A percentile compares a stretch with the other conserved stretches of the same genome.
Evolutionary conservation across 2,888 invertebrate species (phyloP).

Genomic region (Drosophila ezoana): DNA sequence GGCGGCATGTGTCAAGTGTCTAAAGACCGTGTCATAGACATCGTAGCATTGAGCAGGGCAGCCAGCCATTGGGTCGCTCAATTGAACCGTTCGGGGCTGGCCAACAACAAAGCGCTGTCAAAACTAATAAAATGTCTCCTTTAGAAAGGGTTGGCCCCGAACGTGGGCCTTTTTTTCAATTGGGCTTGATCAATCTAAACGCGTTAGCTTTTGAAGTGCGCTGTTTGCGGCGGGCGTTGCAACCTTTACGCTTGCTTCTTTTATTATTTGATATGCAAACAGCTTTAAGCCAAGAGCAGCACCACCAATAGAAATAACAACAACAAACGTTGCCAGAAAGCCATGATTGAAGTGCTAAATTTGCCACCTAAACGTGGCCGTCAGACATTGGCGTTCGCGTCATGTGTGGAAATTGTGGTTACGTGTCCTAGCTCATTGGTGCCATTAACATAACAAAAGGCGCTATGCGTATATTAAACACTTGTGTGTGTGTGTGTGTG

Average conservation of each 20-base stretch:
- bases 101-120: conserved; percentile 76
- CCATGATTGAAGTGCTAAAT: conserved; percentile 68
- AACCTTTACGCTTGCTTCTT: conserved; percentile 58
- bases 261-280: conserved; percentile 80
- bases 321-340: conserved; percentile 11
- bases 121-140: conserved; percentile 77
- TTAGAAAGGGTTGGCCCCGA: conserved; percentile 54
- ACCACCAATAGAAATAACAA: conserved; percentile 8
- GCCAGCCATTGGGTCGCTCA: conserved; percentile 22
- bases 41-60: conserved; percentile 54
- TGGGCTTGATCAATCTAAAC: conserved; percentile 61
- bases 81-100: conserved; percentile 56
- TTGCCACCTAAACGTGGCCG: conserved; percentile 54
- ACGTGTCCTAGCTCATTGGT: conserved; percentile 58
- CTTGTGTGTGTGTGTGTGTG: conserved; percentile 14
- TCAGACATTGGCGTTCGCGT: conserved; percentile 46
- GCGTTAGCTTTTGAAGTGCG: conserved; percentile 66
- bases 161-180: conserved; percentile 9
- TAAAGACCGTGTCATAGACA: conserved; percentile 72
- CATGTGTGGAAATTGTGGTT: conserved; percentile 73
- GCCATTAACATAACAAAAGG: conserved; percentile 78
- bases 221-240: conserved; percentile 46
- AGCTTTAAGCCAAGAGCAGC: conserved; percentile 47
- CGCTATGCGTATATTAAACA: conserved; percentile 17
- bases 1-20: conserved; percentile 72